Percentiles rank a stretch among this genome's conserved stretches.
Evolutionary conservation across 2,113 vertebrate species (phyloP).

Genomic region (Plectropomus leopardus): DNA sequence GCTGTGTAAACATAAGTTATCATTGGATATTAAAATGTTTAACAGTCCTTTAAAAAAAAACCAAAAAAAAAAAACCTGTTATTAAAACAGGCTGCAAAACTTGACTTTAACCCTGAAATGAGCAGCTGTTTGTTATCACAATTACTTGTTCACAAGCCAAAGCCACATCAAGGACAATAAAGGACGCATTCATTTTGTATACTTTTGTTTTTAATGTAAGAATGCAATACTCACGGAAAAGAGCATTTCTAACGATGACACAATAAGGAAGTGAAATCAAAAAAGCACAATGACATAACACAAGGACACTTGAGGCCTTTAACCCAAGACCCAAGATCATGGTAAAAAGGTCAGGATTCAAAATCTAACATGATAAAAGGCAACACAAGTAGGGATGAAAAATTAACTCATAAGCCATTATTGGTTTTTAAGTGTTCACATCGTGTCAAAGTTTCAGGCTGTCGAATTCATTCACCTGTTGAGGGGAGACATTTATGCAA

Average conservation of each 20-base stretch:
- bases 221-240: conserved; percentile 36
- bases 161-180: background rate
- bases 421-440: conserved; percentile 17
- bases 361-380: conserved; percentile 16
- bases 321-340: background rate
- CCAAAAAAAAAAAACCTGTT: no score
- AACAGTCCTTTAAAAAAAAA: no score
- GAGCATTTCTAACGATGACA: conserved; percentile 9
- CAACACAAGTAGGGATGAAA: background rate
- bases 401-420: background rate
- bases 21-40: no score
- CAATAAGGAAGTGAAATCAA: conserved; percentile 54
- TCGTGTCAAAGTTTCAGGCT: conserved; percentile 7
- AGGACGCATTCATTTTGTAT: background rate
- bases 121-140: background rate
- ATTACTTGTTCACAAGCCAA: background rate
- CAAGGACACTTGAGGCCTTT: conserved; percentile 51
- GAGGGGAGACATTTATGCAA: background rate
- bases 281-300: conserved; percentile 30
- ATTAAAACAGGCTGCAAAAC: no score
- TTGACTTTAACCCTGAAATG: no score
- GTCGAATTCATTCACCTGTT: conserved; percentile 8
- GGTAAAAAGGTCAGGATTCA: background rate
- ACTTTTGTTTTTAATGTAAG: conserved; percentile 48
- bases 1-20: no score